These are phyloP conservation scores for Pterocles orientalis DNA, from an alignment of 2,113 vertebrate species.

Conservation along the genomic window DNA sequence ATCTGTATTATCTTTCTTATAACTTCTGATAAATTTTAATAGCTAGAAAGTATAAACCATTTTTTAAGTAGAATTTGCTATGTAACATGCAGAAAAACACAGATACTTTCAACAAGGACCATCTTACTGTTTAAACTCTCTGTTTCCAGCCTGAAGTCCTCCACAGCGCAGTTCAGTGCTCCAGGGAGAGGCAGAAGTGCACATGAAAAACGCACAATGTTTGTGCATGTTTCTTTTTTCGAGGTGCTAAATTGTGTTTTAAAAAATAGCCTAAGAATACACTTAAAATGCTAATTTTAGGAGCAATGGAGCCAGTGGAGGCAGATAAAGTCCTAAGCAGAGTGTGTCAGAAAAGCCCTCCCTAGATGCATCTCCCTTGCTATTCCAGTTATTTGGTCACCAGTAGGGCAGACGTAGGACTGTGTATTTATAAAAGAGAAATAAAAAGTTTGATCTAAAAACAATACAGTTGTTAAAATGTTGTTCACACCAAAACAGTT, in stretches of 20 bases:
- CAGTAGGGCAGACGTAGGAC: not conserved
- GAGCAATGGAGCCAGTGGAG: not conserved
- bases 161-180: rapidly evolving
- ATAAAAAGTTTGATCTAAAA: not conserved
- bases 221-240: not conserved
- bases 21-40: not conserved
- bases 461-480: not conserved
- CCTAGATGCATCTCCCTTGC: not conserved
- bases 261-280: not conserved
- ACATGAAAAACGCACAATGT: not conserved
- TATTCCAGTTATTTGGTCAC: not conserved
- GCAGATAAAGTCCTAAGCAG: not conserved
- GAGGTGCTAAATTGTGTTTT: not conserved
- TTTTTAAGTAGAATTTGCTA: not conserved
- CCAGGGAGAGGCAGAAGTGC: not conserved
- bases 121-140: not conserved
- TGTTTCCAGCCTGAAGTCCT: not conserved
- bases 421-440: not conserved
- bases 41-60: not conserved
- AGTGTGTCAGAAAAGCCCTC: not conserved
- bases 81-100: not conserved
- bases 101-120: not conserved
- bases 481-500: not conserved
- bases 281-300: not conserved
- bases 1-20: not conserved